Base-by-base conservation (phyloP, 2,797 vertebrate genomes). In the Lepidocolaptes lacrymiger region DNA sequence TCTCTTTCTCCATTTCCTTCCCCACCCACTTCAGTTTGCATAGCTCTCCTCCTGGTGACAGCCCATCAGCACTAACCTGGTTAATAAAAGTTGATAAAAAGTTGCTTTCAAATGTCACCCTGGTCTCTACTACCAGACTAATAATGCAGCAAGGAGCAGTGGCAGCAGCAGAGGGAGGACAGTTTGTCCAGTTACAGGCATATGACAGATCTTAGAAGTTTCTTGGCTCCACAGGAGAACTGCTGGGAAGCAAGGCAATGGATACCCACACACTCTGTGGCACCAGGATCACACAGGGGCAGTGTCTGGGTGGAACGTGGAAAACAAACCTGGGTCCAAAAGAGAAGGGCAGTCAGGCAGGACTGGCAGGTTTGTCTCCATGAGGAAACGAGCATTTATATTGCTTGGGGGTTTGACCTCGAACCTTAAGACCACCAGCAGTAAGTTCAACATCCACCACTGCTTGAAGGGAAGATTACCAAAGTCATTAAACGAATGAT, bases 401-500 rank as follows among this genome's bases (percentile, higher is more conserved):
- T 51, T 34, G 8, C 15, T 54, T 55, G 15, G 58, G 49, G 39
- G 36, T 49, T 37, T 51, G 55, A 54, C 54, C 59, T 83, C 1
- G 0, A 79, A 71, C 27, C 43, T 74, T 26, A 13, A 15, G 2
- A 27, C 36, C 68, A 10, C 69, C 9, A 4, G 78, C 39, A 84
- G 78, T 51, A 56, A 89, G 71, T 44, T 89, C 84, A 77, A 81
- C 62, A 16, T 58, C 15, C 30, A 59, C 61, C 15, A 2, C 37
- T 15, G 73, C 93, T 93, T 84, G 64, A 61, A 94, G 59, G 44
- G 64, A 93, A 93, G 91, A 93, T 67, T 85, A 91, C 34, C 48
- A 69, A 91, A 95, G 87, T 81, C 85, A 88, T 96, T 96, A 95
- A 92, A 93, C 71, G 59, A 83, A 63, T 93, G 51, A 93, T 96